Percentiles rank a stretch among this genome's conserved stretches.
These are phyloP conservation scores for Typhlomys cinereus DNA, from an alignment of 2,113 vertebrate genomes.

Conservation along the genomic window DNA sequence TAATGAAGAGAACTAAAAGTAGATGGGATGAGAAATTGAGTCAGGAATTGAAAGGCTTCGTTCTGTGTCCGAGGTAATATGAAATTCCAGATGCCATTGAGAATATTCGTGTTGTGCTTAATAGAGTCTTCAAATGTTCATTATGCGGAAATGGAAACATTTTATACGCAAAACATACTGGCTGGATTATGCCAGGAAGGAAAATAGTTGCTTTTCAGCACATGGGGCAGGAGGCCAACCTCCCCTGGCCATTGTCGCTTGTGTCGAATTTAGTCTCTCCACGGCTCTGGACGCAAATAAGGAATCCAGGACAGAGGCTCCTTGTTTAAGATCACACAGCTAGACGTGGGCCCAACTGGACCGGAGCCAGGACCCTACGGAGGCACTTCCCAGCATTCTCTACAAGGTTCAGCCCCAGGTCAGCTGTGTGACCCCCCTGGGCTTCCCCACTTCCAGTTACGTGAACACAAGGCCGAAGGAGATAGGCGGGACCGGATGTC, in stretches of 20 bases:
- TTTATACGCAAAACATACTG: background rate
- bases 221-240: accelerated
- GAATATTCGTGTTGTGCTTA: background rate
- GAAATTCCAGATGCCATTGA: background rate
- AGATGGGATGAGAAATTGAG: conserved; percentile 56
- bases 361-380: background rate
- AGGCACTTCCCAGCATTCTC: background rate
- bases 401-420: background rate
- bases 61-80: conserved; percentile 43
- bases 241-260: too few relatives aligned
- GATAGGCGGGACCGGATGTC: accelerated
- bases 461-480: accelerated
- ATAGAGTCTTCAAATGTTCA: conserved; percentile 33
- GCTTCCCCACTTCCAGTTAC: accelerated
- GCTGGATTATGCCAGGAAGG: background rate
- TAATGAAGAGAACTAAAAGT: conserved; percentile 41
- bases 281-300: background rate
- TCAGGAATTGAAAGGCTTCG: conserved; percentile 34
- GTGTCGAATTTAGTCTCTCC: background rate
- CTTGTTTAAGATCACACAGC: background rate
- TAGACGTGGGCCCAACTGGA: background rate
- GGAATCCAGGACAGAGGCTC: accelerated
- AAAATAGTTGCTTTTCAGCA: background rate
- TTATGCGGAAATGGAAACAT: background rate
- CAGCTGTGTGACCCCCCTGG: accelerated